Evolutionary conservation across 1,140 invertebrate species (phyloP).

Genomic region (Calephelis virginiensis): DNA sequence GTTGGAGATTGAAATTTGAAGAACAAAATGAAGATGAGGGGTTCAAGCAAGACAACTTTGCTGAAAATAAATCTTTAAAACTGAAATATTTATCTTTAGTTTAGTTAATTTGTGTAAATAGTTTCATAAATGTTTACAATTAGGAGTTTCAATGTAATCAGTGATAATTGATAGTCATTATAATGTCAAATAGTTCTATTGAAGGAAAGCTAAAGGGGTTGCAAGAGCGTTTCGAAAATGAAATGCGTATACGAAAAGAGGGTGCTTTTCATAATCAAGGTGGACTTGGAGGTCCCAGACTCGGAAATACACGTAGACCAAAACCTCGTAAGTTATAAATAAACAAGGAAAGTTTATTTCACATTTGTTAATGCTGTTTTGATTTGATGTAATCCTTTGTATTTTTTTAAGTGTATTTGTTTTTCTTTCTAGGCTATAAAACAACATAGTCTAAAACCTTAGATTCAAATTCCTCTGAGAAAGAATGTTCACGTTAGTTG

Average conservation of each 20-base stretch:
- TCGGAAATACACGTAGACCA: constrained; percentile 52
- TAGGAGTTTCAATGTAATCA: constrained; percentile 66
- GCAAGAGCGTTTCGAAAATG: constrained; percentile 69
- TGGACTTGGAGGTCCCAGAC: constrained; percentile 53
- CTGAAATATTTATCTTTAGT: constrained; percentile 52
- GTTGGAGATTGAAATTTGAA: not conserved
- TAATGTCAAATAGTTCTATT: constrained; percentile 71
- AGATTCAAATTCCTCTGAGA: too few species aligned
- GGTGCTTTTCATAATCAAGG: constrained; percentile 64
- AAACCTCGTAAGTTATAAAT: constrained; percentile 55
- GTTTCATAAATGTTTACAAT: constrained; percentile 60
- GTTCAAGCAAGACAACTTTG: constrained; percentile 31
- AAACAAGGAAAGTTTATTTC: not conserved
- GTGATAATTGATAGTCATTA: constrained; percentile 50
- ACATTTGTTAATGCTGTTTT: not conserved
- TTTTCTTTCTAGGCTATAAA: not conserved
- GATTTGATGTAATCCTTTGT: not conserved
- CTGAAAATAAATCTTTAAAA: constrained; percentile 65
- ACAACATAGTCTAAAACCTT: too few species aligned
- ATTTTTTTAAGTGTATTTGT: not conserved
- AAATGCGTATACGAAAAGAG: constrained; percentile 67
- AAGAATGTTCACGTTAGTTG: too few species aligned
- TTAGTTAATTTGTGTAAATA: constrained; percentile 55
- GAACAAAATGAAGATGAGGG: constrained; percentile 20
- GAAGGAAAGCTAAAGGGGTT: constrained; percentile 67